phyloP scores from a whole-genome alignment of 2,113 vertebrate genomes.

The Eurypyga helias region DNA sequence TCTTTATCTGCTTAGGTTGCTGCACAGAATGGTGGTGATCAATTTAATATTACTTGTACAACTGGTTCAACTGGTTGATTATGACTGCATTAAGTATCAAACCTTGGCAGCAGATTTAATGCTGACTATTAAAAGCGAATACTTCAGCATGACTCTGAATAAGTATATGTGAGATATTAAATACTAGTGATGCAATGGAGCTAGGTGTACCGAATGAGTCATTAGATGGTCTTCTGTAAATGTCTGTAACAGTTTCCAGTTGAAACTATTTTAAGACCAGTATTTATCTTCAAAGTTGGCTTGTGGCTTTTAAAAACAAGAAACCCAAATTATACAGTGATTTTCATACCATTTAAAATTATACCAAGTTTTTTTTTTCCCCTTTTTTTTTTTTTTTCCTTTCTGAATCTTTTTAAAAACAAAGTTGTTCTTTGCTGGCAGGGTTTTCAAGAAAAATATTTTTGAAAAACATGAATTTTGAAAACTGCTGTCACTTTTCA shows the following conservation, averaged over 20 bases:
- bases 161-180: not conserved
- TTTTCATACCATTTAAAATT: not conserved
- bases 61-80: not conserved
- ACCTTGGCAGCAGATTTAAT: not conserved
- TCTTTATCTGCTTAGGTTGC: not conserved
- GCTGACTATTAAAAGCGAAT: not conserved
- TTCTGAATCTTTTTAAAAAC: not conserved
- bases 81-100: not conserved
- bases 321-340: not conserved
- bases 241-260: not conserved
- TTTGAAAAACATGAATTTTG: not conserved
- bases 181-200: not conserved
- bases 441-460: not conserved
- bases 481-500: not conserved
- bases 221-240: not conserved
- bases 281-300: not conserved
- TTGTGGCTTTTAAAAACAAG: not conserved
- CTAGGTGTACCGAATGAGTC: not conserved
- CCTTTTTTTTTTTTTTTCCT: constrained; percentile 13
- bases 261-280: not conserved
- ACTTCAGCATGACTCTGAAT: not conserved
- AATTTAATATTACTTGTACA: not conserved
- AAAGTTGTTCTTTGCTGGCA: not conserved
- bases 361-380: not conserved
- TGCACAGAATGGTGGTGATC: not conserved